Percentiles rank a stretch among this genome's conserved stretches.
These are phyloP conservation scores for Poeciliopsis prolifica DNA, from an alignment of 2,113 vertebrate genomes.

Conservation along the genomic window DNA sequence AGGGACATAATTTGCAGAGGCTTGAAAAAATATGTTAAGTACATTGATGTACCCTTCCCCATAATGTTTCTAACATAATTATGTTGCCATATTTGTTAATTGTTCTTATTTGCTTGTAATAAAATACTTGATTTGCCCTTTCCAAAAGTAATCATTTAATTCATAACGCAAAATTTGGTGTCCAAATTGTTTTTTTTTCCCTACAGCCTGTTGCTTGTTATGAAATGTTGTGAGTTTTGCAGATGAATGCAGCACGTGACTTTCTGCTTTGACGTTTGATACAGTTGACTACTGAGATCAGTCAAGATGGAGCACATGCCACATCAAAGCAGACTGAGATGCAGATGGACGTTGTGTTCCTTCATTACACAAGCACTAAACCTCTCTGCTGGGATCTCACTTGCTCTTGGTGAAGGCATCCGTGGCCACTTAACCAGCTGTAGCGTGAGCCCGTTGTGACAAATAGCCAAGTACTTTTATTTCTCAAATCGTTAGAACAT, in stretches of 20 bases:
- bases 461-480: conserved; percentile 60
- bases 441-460: conserved; percentile 45
- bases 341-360: conserved; percentile 72
- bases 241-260: conserved; percentile 38
- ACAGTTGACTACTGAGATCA: conserved; percentile 48
- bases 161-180: background rate
- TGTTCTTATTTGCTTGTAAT: background rate
- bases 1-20: too few relatives aligned
- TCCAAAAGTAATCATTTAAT: background rate
- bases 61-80: too few relatives aligned
- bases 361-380: conserved; percentile 74
- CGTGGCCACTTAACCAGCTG: conserved; percentile 70
- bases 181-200: background rate
- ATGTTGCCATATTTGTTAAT: too few relatives aligned
- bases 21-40: too few relatives aligned
- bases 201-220: background rate
- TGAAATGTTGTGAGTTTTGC: background rate
- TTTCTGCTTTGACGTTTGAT: conserved; percentile 47
- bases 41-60: too few relatives aligned
- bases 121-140: background rate
- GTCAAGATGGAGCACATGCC: conserved; percentile 60
- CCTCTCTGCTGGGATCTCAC: conserved; percentile 68
- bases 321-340: conserved; percentile 73
- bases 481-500: conserved; percentile 57
- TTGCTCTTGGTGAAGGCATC: conserved; percentile 62